Percentiles rank a stretch among this genome's conserved stretches.
Conservation (phyloP, 2,113 vertebrate genomes). For the Eonycteris spelaea region DNA sequence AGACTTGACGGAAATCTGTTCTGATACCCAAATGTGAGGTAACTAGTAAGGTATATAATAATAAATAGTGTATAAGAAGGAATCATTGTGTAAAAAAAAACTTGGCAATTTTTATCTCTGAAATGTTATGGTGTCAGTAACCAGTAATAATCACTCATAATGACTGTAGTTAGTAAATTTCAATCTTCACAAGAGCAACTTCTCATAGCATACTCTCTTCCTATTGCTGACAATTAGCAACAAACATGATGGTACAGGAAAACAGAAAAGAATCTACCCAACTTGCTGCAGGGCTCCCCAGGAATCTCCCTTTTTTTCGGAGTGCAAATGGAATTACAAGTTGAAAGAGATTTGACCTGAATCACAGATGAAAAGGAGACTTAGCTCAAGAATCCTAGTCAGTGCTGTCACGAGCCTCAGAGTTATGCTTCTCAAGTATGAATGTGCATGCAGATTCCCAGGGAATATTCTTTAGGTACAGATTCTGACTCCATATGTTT, state of each 20-base stretch:
- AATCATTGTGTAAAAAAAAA: constrained; percentile 38
- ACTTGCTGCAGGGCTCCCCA: neutral
- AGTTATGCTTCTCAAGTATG: neutral
- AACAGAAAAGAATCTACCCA: neutral
- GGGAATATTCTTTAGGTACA: neutral
- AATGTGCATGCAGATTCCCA: neutral
- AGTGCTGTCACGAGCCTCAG: neutral
- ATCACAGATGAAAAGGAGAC: neutral
- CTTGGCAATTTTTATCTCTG: neutral
- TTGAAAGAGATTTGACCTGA: neutral
- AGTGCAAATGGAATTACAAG: neutral
- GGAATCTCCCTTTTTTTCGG: neutral
- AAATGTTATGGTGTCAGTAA: neutral
- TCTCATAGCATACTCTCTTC: neutral
- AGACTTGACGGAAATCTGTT: neutral
- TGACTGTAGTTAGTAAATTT: neutral
- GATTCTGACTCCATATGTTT: neutral
- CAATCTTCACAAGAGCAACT: neutral
- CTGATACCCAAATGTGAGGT: constrained; percentile 29
- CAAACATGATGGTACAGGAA: neutral
- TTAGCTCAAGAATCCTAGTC: neutral
- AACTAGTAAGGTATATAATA: neutral
- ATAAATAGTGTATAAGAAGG: neutral
- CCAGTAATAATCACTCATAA: neutral
- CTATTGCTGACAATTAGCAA: neutral